Conservation (phyloP, 2,888 invertebrate species). For the Eudemis profundana region DNA sequence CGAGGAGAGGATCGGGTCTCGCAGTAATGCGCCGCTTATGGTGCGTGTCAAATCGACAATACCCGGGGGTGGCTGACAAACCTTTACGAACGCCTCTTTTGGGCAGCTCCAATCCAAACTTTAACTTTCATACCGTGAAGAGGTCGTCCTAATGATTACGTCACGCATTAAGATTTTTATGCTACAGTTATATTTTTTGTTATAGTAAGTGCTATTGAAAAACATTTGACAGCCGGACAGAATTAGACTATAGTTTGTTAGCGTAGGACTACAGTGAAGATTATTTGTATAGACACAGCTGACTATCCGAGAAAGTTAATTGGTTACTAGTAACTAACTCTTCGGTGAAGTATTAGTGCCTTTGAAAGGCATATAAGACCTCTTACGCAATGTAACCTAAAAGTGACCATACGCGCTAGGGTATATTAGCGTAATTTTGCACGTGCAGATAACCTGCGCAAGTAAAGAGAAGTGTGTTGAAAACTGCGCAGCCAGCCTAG, state of each 20-base stretch:
- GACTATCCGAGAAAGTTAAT: too few species aligned
- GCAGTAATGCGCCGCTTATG: slow-evolving; percentile 75
- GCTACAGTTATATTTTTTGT: slow-evolving; percentile 9
- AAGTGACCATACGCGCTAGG: too few species aligned
- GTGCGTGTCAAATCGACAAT: slow-evolving; percentile 83
- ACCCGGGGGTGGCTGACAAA: slow-evolving; percentile 74
- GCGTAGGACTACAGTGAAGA: too few species aligned
- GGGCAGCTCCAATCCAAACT: slow-evolving; percentile 67
- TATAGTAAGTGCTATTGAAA: not conserved
- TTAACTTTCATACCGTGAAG: slow-evolving; percentile 59
- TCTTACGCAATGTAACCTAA: too few species aligned
- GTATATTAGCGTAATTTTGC: too few species aligned
- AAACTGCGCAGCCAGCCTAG: not conserved
- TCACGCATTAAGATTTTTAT: slow-evolving; percentile 11
- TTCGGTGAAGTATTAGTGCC: too few species aligned
- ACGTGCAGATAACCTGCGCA: too few species aligned
- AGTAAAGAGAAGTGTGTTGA: too few species aligned
- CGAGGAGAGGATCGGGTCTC: slow-evolving; percentile 58
- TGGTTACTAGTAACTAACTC: too few species aligned
- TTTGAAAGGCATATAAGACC: too few species aligned
- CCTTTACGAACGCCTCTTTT: slow-evolving; percentile 70
- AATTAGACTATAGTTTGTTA: too few species aligned
- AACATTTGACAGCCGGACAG: not conserved
- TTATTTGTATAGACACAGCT: too few species aligned
- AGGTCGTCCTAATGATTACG: slow-evolving; percentile 45